Evolutionary conservation across 2,888 invertebrate genomes (phyloP), one percentile per base, ranked within the genome.

Genomic region (Acanthococcus lagerstroemiae): DNA sequence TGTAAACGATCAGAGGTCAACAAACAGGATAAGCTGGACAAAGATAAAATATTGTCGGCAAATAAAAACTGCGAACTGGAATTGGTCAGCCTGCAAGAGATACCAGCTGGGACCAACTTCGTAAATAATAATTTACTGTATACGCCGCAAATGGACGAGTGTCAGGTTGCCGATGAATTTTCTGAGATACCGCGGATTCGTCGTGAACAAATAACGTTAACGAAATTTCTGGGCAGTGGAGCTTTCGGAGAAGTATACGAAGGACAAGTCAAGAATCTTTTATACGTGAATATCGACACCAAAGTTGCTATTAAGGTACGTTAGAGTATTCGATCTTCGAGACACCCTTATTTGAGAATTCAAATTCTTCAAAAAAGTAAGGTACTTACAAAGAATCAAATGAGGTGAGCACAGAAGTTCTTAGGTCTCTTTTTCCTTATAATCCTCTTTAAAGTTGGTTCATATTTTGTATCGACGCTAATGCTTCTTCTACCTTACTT

Each of bases 231-330:
- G 61, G 97, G 96, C 0, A 90, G 91, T 67, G 97, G 97, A 0
- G 95, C 95, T 0, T 99, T 97, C 74, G 97, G 97, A 0, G 95
- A 96, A 77, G 97, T 97, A 1, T 95, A 90, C 75, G 93, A 95
- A 78, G 97, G 96, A 0, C 81, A 87, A 68, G 90, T 92, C 0
- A 82, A 83, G 70, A 83, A 86, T 70, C 78, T 87, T 50, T 73
- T 75, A 0, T 82, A 82, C 60, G 81, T 81, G 5, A 79, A 78
- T 37, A 73, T 73, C 19, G 84, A 84, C 67, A 86, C 84, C 19
- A 85, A 86, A 73, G 93, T 95, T n/a, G 95, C 95, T 12, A 88
- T 95, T 37, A 95, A 95, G 81, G 90, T 89, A 74, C 71, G 68
- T 19, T 57, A 12, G 25, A 25, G 24, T 22, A 52, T n/a, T n/a